Evolutionary conservation across 2,888 invertebrate species (phyloP).

Genomic region (Salpingus planirostris): DNA sequence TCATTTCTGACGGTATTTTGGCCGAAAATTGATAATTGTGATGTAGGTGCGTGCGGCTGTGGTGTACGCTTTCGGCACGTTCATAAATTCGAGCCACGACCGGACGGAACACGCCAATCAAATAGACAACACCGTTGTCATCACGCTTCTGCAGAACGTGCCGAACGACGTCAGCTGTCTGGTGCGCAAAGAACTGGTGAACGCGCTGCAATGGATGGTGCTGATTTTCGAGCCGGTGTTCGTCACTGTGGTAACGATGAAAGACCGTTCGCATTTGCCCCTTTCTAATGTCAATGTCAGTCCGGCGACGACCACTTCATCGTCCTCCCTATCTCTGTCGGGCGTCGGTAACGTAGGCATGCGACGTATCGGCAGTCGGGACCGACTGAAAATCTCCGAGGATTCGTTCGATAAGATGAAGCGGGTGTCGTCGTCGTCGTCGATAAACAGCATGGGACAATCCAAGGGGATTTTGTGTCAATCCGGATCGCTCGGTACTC

Average conservation of each 20-base stretch:
- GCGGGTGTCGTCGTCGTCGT: slow-evolving; percentile 61
- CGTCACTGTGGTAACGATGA: slow-evolving; percentile 65
- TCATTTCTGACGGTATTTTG: too few relatives aligned
- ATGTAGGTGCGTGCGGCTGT: slow-evolving; percentile 80
- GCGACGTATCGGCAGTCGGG: too few relatives aligned
- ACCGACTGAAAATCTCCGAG: slow-evolving; percentile 15
- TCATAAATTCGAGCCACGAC: slow-evolving; percentile 74
- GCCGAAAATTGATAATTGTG: too few relatives aligned
- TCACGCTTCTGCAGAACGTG: slow-evolving; percentile 71
- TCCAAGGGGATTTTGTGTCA: slow-evolving; percentile 18
- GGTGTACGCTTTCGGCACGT: slow-evolving; percentile 91
- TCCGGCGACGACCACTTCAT: too few relatives aligned
- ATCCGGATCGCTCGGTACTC: slow-evolving; percentile 39
- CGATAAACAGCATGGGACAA: slow-evolving; percentile 40
- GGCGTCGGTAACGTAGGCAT: too few relatives aligned
- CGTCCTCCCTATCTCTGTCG: too few relatives aligned
- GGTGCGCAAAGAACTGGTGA: slow-evolving; percentile 79
- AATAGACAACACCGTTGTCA: slow-evolving; percentile 87
- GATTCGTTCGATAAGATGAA: slow-evolving; percentile 42
- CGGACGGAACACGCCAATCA: slow-evolving; percentile 89
- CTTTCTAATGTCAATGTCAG: too few relatives aligned
- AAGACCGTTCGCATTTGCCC: slow-evolving; percentile 27
- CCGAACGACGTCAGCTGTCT: slow-evolving; percentile 74
- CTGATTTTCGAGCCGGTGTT: slow-evolving; percentile 83
- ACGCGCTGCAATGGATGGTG: slow-evolving; percentile 79